Evolutionary conservation across 2,113 vertebrate genomes (phyloP).

Genomic region (Ursus arctos): DNA sequence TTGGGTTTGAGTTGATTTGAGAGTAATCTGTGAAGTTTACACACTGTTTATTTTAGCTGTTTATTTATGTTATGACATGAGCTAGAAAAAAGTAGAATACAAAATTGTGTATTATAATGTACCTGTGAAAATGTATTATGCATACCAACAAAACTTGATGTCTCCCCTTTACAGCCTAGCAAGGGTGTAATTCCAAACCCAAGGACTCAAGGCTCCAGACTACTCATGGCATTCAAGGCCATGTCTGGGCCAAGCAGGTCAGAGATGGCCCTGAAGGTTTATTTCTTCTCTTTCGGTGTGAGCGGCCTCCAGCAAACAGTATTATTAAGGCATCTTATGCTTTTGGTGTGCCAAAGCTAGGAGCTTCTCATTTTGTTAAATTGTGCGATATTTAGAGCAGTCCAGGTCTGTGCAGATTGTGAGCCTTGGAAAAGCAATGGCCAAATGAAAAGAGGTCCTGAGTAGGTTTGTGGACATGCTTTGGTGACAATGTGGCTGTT

Average conservation of each 20-base stretch:
- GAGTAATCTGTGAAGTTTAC: background rate
- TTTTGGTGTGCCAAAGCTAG: background rate
- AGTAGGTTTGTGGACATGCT: background rate
- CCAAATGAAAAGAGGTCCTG: background rate
- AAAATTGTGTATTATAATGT: background rate
- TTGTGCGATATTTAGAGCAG: background rate
- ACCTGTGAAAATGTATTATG: background rate
- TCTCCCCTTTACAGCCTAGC: background rate
- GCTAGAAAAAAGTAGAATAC: background rate
- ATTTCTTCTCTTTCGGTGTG: background rate
- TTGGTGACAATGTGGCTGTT: background rate
- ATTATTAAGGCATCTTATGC: background rate
- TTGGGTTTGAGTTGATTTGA: slow-evolving; percentile 62
- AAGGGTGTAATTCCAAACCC: background rate
- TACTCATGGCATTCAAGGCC: background rate
- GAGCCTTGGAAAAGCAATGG: background rate
- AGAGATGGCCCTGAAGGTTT: background rate
- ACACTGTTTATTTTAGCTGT: slow-evolving; percentile 43
- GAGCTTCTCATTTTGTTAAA: background rate
- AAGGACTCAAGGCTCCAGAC: background rate
- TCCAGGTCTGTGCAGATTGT: background rate
- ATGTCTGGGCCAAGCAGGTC: background rate
- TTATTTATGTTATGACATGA: background rate
- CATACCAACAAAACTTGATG: background rate
- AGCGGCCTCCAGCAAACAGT: background rate